Conservation (phyloP, 2,888 invertebrate genomes). For the Drosophila diplacantha region DNA sequence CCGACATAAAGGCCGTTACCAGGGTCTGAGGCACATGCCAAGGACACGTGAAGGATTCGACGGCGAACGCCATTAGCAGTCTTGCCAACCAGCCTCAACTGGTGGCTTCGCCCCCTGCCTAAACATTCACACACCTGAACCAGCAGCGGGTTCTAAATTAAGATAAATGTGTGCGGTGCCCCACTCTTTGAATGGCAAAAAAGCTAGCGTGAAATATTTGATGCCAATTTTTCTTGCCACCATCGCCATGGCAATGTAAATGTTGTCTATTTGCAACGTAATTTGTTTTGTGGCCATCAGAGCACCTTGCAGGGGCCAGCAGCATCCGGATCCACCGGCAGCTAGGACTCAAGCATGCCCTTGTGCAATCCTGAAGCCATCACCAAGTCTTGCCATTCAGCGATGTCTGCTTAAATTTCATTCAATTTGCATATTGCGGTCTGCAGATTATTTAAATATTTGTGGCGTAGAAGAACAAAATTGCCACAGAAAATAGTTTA, state of each 20-base stretch:
- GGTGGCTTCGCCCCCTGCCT: slow-evolving; percentile 25
- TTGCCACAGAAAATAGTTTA: background rate
- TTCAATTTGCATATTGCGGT: slow-evolving; percentile 57
- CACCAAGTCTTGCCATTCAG: slow-evolving; percentile 1
- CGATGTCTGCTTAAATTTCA: slow-evolving; percentile 33
- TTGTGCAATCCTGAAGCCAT: slow-evolving; percentile 27
- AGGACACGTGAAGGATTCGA: slow-evolving; percentile 67
- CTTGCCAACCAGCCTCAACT: slow-evolving; percentile 48
- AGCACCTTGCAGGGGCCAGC: slow-evolving; percentile 15
- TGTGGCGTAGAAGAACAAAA: slow-evolving; percentile 29
- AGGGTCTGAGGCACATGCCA: slow-evolving; percentile 48
- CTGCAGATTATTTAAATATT: slow-evolving; percentile 57
- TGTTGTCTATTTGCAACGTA: slow-evolving; percentile 58
- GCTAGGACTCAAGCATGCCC: slow-evolving; percentile 20
- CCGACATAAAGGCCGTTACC: slow-evolving; percentile 50
- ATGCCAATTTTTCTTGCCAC: slow-evolving; percentile 55
- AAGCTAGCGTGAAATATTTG: slow-evolving; percentile 59
- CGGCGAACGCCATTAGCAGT: slow-evolving; percentile 52
- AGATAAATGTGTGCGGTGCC: slow-evolving; percentile 55
- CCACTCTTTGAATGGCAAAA: slow-evolving; percentile 7
- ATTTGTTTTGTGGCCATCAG: slow-evolving; percentile 54
- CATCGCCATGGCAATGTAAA: slow-evolving; percentile 48
- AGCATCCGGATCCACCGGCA: slow-evolving; percentile 2
- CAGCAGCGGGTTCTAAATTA: slow-evolving; percentile 56
- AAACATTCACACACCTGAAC: slow-evolving; percentile 19